A percentile compares a stretch with the other conserved stretches of the same genome.
phyloP scores from a whole-genome alignment of 2,888 invertebrate species.

The Holacanthella duospinosa region DNA sequence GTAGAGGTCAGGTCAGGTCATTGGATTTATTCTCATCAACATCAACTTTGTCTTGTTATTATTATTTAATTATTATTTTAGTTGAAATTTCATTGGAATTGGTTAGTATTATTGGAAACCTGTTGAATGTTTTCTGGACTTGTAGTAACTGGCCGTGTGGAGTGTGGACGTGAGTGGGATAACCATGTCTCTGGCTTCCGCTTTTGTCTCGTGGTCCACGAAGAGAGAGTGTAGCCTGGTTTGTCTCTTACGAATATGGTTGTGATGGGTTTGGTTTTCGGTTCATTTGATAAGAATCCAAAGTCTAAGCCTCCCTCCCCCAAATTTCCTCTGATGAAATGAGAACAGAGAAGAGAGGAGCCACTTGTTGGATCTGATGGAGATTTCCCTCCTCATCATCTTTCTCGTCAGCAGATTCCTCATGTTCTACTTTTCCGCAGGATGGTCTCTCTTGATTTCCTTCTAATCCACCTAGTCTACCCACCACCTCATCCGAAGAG shows the following conservation, averaged over 20 bases:
- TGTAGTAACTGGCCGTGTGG: too few species aligned
- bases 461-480: background rate
- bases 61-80: too few species aligned
- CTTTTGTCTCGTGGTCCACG: background rate
- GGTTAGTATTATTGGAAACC: too few species aligned
- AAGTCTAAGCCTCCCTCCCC: background rate
- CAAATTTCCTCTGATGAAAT: background rate
- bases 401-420: background rate
- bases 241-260: background rate
- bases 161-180: background rate
- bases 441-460: background rate
- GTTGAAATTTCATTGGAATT: too few species aligned
- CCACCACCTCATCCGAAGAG: background rate
- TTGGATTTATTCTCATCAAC: too few species aligned
- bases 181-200: background rate
- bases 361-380: constrained; percentile 2
- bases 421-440: background rate
- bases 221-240: background rate
- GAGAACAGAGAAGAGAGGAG: background rate
- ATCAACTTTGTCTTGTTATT: too few species aligned
- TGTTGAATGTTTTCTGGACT: too few species aligned
- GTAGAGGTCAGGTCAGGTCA: background rate
- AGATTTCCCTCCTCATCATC: background rate
- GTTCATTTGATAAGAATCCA: constrained; percentile 2
- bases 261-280: background rate